Evolutionary conservation across 1,140 invertebrate genomes (phyloP).

Genomic region (Macrostomum lignano): DNA sequence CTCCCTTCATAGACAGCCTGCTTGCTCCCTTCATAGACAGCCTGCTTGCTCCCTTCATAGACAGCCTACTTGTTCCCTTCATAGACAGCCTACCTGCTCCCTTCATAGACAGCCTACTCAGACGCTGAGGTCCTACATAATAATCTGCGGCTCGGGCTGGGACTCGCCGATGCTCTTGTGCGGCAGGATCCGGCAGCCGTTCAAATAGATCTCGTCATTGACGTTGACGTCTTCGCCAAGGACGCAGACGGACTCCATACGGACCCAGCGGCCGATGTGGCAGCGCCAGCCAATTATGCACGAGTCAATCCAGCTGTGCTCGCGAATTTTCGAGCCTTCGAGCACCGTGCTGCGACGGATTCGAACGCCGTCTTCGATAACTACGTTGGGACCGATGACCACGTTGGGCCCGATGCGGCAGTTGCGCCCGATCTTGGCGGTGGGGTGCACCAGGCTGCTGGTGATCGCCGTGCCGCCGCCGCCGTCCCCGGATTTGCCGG

Average conservation of each 20-base stretch:
- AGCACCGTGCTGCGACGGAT: conserved; percentile 70
- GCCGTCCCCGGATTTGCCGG: too few relatives aligned
- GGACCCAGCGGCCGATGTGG: conserved; percentile 62
- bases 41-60: too few relatives aligned
- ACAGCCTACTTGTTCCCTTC: too few relatives aligned
- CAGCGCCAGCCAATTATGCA: conserved; percentile 91
- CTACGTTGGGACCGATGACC: conserved; percentile 69
- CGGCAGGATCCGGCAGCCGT: conserved; percentile 81
- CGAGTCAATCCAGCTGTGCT: conserved; percentile 73
- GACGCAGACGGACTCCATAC: conserved; percentile 87
- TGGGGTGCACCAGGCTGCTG: conserved; percentile 1
- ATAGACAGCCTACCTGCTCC: too few relatives aligned
- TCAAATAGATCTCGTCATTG: conserved; percentile 88
- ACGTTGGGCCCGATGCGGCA: conserved; percentile 94
- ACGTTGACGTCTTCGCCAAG: conserved; percentile 94
- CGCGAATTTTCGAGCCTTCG: conserved; percentile 49
- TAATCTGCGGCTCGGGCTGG: conserved; percentile 83
- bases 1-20: too few relatives aligned
- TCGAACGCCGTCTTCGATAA: conserved; percentile 80
- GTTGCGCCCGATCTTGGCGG: conserved; percentile 44
- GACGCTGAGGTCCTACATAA: too few relatives aligned
- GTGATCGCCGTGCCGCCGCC: too few relatives aligned
- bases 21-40: too few relatives aligned
- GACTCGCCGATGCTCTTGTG: conserved; percentile 79
- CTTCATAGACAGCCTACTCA: too few relatives aligned